Conservation (phyloP, 2,888 invertebrate species). For the Cantharis flavilabris region DNA sequence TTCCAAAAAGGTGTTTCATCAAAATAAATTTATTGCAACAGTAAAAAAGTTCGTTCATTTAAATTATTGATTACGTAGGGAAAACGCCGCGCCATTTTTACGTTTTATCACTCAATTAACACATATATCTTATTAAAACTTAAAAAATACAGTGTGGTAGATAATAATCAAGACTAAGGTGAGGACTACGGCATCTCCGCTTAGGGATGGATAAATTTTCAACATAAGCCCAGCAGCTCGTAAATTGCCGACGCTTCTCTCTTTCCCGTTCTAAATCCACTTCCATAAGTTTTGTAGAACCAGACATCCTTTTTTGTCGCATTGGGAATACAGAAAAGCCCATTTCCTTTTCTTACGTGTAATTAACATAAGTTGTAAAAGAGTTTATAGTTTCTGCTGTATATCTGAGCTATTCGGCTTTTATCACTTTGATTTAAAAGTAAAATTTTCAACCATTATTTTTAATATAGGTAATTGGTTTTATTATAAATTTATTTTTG, state of each 20-base stretch:
- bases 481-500: neutral
- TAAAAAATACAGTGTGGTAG: slow-evolving; percentile 34
- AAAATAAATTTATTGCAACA: neutral
- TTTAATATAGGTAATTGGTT: neutral
- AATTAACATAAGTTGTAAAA: slow-evolving; percentile 9
- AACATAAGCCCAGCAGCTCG: slow-evolving; percentile 50
- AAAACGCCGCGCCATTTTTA: neutral
- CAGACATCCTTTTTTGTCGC: slow-evolving; percentile 27
- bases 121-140: slow-evolving; percentile 6
- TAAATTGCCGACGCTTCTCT: slow-evolving; percentile 47
- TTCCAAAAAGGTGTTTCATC: neutral
- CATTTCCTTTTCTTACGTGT: slow-evolving; percentile 10
- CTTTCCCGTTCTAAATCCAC: slow-evolving; percentile 46
- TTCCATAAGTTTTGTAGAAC: slow-evolving; percentile 46
- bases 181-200: slow-evolving; percentile 43
- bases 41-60: neutral
- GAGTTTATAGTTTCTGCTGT: neutral
- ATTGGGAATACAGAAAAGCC: slow-evolving; percentile 21
- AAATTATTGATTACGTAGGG: neutral
- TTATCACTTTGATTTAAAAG: neutral
- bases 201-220: slow-evolving; percentile 48
- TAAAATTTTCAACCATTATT: neutral
- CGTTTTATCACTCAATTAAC: neutral
- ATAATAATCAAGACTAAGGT: slow-evolving; percentile 54
- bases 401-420: neutral